phyloP scores from a whole-genome alignment of 2,888 invertebrate species.

The Nemotelus pantherinus region DNA sequence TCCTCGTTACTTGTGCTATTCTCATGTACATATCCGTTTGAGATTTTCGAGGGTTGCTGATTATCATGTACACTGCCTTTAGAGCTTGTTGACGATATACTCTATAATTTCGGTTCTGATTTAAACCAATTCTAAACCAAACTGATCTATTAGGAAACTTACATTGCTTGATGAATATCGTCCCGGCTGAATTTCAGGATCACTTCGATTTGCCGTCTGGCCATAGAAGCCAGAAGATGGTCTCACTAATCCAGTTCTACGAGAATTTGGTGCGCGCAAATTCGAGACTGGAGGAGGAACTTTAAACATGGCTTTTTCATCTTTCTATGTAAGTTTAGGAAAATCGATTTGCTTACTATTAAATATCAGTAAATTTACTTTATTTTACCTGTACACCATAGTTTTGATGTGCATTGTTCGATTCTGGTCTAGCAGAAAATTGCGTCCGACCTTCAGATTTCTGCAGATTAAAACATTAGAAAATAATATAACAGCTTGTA shows the following conservation, averaged over 20 bases:
- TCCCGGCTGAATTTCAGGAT: conserved; percentile 58
- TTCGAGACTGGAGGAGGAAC: conserved; percentile 60
- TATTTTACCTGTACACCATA: conserved; percentile 46
- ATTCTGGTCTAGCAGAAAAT: conserved; percentile 45
- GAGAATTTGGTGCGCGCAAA: conserved; percentile 54
- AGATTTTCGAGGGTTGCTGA: conserved; percentile 23
- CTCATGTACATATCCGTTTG: conserved; percentile 48
- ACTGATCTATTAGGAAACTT: conserved; percentile 44
- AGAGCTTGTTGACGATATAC: conserved; percentile 62
- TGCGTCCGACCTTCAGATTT: conserved; percentile 22
- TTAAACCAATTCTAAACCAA: background rate
- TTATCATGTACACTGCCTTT: conserved; percentile 56
- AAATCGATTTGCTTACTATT: background rate
- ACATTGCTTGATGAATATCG: conserved; percentile 60
- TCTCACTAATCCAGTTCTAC: conserved; percentile 60
- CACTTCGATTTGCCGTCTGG: conserved; percentile 56
- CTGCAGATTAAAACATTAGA: background rate
- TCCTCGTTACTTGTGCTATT: conserved; percentile 30
- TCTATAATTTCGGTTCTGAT: conserved; percentile 53
- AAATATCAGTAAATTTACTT: background rate
- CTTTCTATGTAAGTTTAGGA: conserved; percentile 51
- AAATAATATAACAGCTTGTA: background rate
- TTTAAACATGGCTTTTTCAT: conserved; percentile 59
- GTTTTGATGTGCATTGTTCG: conserved; percentile 46
- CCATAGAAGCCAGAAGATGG: conserved; percentile 64